Evolutionary conservation across 2,888 invertebrate genomes (phyloP).

Genomic region (Epistrophe eligans): DNA sequence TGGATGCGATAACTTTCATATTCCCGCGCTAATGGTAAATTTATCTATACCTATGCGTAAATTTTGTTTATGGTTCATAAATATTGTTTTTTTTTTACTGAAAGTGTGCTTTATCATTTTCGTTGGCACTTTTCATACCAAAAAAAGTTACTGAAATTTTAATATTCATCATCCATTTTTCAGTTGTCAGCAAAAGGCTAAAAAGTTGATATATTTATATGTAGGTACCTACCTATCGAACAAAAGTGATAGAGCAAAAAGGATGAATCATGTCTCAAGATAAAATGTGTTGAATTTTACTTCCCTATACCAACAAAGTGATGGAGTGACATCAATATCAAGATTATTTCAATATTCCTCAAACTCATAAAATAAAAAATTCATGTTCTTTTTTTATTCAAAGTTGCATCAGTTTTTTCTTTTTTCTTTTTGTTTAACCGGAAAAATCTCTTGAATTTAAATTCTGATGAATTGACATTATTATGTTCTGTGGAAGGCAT

Average conservation of each 20-base stretch:
- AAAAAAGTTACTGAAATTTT: background rate
- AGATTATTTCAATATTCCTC: background rate
- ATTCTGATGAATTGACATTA: too few species aligned
- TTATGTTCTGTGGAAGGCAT: too few species aligned
- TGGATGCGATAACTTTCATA: background rate
- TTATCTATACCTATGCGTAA: background rate
- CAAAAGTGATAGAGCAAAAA: background rate
- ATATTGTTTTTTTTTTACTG: background rate
- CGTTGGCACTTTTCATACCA: background rate
- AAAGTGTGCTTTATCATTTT: slow-evolving; percentile 2
- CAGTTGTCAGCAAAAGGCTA: background rate
- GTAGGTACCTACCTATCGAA: too few species aligned
- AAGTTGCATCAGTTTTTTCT: too few species aligned
- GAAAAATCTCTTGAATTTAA: too few species aligned
- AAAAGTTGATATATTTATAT: background rate
- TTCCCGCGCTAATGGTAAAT: background rate
- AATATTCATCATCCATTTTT: slow-evolving; percentile 2
- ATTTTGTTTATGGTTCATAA: slow-evolving; percentile 2
- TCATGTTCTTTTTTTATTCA: too few species aligned
- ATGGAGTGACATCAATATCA: background rate
- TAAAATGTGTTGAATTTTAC: background rate
- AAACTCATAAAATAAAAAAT: too few species aligned
- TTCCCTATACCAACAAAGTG: background rate
- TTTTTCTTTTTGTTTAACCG: too few species aligned
- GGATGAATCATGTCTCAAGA: background rate